Base-by-base conservation (phyloP, 37 sponge, comb jelly and placozoan genomes). In the Theonella swinhoei region DNA sequence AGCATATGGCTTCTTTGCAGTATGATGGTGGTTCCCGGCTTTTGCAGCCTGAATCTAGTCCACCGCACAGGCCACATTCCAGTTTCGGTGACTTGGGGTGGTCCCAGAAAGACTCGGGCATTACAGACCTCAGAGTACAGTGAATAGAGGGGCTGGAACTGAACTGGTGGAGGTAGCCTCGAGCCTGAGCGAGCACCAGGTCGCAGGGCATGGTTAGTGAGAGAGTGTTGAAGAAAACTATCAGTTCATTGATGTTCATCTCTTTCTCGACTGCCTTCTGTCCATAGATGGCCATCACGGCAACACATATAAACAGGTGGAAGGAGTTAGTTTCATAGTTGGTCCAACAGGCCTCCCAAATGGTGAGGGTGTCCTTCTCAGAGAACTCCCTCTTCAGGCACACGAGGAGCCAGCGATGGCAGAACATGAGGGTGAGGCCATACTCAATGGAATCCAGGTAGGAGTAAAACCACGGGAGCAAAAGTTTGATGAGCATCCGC, bases 271-370 rank as follows among this genome's bases (percentile, higher is more conserved):
- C 30, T 0, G 89, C 90, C 63, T 71, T 82, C 62, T 85, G 74
- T 0, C 96, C 96, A 64, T 95, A 95, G 43, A 95, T 89, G 24
- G 88, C 90, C 68, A 95, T 84, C 36, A 92, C 84, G 39, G 96
- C 96, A 5, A 90, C 31, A 72, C 89, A 88, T 22, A 95, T 26
- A 14, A 95, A 90, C 39, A 92, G 79, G 29, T 92, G 94, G 64
- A 92, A 95, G 24, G 73, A 83, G 42, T 75, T 74, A 2, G 88
- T 82, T 17, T 75, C 79, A 33, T 87, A 83, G 37, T 75, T 59
- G 20, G 85, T 76, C 96, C 96, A 95, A 38, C 82, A 83, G 0
- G 84, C 82, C 66, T 95, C 96, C 96, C 96, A 95, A 7, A 95
- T 60, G 22, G 36, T 1, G 29, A 90, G 72, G 22, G 74, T 68